A percentile compares a stretch with the other conserved stretches of the same genome.
Conservation (phyloP, 2,797 vertebrate species). For the Myotis planiceps region DNA sequence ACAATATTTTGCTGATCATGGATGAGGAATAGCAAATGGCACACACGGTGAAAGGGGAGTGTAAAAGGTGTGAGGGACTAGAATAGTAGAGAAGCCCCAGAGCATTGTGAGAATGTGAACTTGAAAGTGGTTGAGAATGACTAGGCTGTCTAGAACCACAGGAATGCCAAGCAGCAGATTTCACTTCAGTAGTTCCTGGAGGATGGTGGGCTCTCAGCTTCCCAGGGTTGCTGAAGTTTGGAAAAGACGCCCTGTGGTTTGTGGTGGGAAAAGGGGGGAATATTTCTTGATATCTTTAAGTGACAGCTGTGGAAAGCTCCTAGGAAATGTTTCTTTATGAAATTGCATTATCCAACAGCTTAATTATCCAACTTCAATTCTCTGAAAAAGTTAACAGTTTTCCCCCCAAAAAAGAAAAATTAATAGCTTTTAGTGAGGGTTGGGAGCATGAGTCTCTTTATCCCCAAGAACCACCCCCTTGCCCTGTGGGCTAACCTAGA, state of each 20-base stretch:
- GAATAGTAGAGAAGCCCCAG: not conserved
- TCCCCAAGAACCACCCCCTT: not conserved
- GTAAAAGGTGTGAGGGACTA: not conserved
- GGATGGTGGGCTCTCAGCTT: not conserved
- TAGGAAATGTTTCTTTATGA: not conserved
- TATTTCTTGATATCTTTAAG: not conserved
- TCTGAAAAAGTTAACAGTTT: conserved; percentile 42
- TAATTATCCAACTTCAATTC: not conserved
- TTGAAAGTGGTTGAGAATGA: too few relatives aligned
- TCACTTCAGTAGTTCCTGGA: not conserved
- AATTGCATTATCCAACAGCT: not conserved
- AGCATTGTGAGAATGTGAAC: not conserved
- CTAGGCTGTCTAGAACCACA: not conserved
- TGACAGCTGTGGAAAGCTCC: not conserved
- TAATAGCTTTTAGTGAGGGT: conserved; percentile 36
- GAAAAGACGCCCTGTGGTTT: not conserved
- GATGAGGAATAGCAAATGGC: not conserved
- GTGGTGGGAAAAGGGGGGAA: not conserved
- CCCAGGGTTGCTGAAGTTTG: not conserved
- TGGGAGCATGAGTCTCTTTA: not conserved
- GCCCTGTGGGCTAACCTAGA: not conserved
- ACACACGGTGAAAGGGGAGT: not conserved
- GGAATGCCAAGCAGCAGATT: not conserved
- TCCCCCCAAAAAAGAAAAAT: not conserved
- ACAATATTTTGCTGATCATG: not conserved